These are phyloP conservation scores for Papilio helenus DNA, from an alignment of 1,140 invertebrate species.

Conservation along the genomic window DNA sequence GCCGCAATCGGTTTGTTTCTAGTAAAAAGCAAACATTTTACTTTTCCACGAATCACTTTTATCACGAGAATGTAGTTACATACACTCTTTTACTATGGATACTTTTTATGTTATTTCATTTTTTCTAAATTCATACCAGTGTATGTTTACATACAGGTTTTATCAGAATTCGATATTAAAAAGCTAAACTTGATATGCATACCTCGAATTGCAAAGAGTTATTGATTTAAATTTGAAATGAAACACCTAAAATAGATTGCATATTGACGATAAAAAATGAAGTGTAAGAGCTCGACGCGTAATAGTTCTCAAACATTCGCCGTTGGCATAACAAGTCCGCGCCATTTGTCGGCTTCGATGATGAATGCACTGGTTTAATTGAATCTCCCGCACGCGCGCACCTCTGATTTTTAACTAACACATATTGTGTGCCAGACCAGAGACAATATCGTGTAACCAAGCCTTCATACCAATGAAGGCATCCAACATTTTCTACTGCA, in stretches of 20 bases:
- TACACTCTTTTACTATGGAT: neutral
- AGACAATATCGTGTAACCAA: neutral
- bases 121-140: neutral
- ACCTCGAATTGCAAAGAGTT: neutral
- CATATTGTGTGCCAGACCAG: neutral
- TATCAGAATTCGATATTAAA: neutral
- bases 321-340: slow-evolving; percentile 64
- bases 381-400: slow-evolving; percentile 53
- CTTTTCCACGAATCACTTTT: slow-evolving; percentile 7
- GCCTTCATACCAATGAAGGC: neutral
- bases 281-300: slow-evolving; percentile 53
- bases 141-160: neutral
- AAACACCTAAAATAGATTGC: neutral
- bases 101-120: neutral
- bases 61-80: neutral
- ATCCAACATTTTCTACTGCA: no score
- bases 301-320: slow-evolving; percentile 67
- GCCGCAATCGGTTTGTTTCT: slow-evolving; percentile 41
- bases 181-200: neutral
- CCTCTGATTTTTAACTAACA: slow-evolving; percentile 2
- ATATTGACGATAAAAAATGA: slow-evolving; percentile 42
- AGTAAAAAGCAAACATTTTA: slow-evolving; percentile 37
- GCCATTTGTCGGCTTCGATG: slow-evolving; percentile 64
- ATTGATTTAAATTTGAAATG: neutral
- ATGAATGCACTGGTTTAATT: slow-evolving; percentile 66